Percentiles rank a stretch among this genome's conserved stretches.
Conservation (phyloP, 2,113 vertebrate genomes). For the Melanostigma gelatinosum region DNA sequence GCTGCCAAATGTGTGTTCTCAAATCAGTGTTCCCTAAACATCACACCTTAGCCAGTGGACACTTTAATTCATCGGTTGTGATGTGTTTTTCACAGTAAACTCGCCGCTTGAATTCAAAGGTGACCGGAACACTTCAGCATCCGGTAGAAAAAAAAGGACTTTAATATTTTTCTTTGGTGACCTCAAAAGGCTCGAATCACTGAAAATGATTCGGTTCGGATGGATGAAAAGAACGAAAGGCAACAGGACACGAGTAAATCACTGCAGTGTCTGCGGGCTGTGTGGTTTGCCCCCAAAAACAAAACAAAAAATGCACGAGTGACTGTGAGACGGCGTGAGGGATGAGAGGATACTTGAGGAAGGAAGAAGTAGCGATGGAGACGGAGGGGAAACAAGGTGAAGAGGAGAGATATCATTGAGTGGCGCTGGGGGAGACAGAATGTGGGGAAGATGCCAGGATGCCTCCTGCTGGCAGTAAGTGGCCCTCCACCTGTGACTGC, state of each 20-base stretch:
- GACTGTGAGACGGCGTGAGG: not conserved
- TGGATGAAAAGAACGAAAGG: conserved; percentile 14
- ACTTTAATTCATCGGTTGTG: conserved; percentile 17
- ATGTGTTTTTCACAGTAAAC: conserved; percentile 19
- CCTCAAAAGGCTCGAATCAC: not conserved
- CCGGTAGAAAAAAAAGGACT: not conserved
- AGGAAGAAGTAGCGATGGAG: not conserved
- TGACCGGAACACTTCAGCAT: conserved; percentile 4
- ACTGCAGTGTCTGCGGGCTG: conserved; percentile 32
- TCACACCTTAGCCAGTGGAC: not conserved
- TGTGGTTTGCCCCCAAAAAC: conserved; percentile 45
- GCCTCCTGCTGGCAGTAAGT: conserved; percentile 69
- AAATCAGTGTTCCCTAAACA: not conserved
- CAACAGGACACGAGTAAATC: conserved; percentile 18
- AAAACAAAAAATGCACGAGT: conserved; percentile 53
- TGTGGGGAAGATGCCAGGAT: conserved; percentile 42
- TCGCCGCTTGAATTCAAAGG: conserved; percentile 13
- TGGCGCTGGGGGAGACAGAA: not conserved
- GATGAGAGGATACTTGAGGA: conserved; percentile 23
- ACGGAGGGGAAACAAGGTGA: not conserved
- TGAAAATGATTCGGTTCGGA: conserved; percentile 41
- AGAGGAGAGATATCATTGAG: conserved; percentile 9
- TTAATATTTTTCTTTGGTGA: conserved; percentile 26
- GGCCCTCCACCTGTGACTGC: conserved; percentile 33
- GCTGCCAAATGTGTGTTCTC: not conserved